phyloP scores from a whole-genome alignment of 2,888 invertebrate species.

The Hypselothyrea guttata region DNA sequence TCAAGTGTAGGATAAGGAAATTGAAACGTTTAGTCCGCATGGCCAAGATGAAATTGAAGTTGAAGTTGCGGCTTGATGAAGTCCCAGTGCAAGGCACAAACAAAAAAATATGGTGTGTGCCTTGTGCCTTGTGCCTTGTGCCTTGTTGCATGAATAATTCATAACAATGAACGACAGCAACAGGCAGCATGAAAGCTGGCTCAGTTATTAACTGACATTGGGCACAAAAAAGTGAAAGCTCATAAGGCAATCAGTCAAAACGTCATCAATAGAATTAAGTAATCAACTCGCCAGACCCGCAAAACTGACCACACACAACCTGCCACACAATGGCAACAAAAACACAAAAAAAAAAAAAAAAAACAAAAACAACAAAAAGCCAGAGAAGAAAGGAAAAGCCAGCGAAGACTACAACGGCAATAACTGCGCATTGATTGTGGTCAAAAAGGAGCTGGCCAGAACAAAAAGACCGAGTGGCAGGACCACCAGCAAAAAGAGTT shows the following conservation, averaged over 20 bases:
- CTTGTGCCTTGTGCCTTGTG: slow-evolving; percentile 42
- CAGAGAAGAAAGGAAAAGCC: slow-evolving; percentile 23
- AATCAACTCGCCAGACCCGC: slow-evolving; percentile 66
- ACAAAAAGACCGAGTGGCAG: slow-evolving; percentile 61
- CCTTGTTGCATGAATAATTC: slow-evolving; percentile 73
- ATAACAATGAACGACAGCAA: slow-evolving; percentile 57
- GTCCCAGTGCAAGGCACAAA: slow-evolving; percentile 42
- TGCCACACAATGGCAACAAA: neutral
- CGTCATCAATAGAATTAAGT: slow-evolving; percentile 80
- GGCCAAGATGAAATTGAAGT: slow-evolving; percentile 38
- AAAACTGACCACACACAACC: slow-evolving; percentile 70
- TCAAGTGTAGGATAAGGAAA: slow-evolving; percentile 28
- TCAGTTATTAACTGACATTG: slow-evolving; percentile 66
- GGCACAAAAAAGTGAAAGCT: slow-evolving; percentile 73
- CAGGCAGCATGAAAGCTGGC: slow-evolving; percentile 46
- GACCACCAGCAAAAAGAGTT: slow-evolving; percentile 56
- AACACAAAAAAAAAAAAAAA: slow-evolving; percentile 11
- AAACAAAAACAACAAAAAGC: slow-evolving; percentile 32
- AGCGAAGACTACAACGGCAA: slow-evolving; percentile 15
- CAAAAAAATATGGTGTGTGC: slow-evolving; percentile 32
- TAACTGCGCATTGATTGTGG: slow-evolving; percentile 64
- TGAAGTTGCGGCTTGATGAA: slow-evolving; percentile 38
- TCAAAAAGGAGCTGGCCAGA: slow-evolving; percentile 61
- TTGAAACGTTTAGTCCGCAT: slow-evolving; percentile 52
- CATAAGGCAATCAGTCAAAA: slow-evolving; percentile 78